A percentile compares a stretch with the other conserved stretches of the same genome.
Evolutionary conservation across 2,797 vertebrate genomes (phyloP).

Genomic region (Phylloscopus collybita): DNA sequence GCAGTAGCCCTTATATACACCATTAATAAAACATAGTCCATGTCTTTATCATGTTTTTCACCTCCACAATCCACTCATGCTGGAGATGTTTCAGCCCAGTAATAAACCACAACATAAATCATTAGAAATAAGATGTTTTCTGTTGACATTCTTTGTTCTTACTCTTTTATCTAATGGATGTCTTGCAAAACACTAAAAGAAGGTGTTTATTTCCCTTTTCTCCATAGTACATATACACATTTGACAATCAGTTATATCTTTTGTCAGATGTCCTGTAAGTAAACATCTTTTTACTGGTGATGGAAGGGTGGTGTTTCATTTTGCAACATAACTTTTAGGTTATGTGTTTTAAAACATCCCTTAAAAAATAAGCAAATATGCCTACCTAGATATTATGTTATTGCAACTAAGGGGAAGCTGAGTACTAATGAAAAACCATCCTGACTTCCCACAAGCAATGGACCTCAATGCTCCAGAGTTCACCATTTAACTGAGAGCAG

Average conservation of each 20-base stretch:
- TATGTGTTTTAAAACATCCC: neutral
- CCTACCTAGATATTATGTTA: neutral
- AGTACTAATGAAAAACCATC: neutral
- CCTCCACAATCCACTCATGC: neutral
- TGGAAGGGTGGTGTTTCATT: neutral
- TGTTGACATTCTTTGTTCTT: neutral
- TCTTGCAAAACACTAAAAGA: neutral
- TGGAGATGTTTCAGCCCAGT: neutral
- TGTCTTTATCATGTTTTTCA: neutral
- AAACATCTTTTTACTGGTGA: neutral
- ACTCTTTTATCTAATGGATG: neutral
- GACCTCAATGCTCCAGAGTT: neutral
- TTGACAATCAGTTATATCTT: neutral
- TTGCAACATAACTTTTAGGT: neutral
- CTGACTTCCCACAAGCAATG: neutral
- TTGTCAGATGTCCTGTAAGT: neutral
- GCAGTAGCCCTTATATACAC: neutral
- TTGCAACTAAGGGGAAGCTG: neutral
- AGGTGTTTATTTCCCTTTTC: neutral
- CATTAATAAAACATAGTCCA: neutral
- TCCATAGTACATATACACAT: rapidly evolving
- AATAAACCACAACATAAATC: neutral
- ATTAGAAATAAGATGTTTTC: neutral
- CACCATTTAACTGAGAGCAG: neutral
- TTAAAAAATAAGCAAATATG: neutral